Base-by-base conservation (phyloP, 1,140 invertebrate genomes). In the Magallana ariakensis region DNA sequence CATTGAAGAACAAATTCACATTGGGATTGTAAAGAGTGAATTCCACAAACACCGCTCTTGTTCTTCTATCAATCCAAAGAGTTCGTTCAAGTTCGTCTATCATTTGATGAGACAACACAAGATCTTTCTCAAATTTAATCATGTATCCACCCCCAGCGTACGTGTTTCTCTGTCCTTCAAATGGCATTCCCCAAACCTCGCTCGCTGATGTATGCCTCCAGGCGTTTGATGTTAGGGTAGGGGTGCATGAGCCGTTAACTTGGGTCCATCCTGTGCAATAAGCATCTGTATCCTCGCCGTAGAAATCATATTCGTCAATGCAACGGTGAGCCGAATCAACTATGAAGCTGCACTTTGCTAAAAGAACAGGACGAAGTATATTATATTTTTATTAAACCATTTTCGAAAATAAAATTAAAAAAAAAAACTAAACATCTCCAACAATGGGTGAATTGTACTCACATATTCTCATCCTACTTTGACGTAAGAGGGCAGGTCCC, bases 11-110 rank as follows among this genome's bases (percentile, higher is more conserved):
- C 54, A 92, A 46, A 60, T 93, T 92, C 0, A 89, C 88, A 80
- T 91, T 91, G 7, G 95, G 94, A 91, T 95, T 96, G 88, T 95
- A 96, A 1, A 95, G 91, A 7, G 95, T 95, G 87, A 95, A 95
- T 86, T 96, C 95, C 7, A 95, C 89, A 84, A 96, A 94, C 11
- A 96, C 92, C 7, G 95, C 95, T 89, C 95, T 90, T 1, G 95
- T 95, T 15, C 93, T 85, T 60, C 93, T 83, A 88, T 96, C 95
- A 13, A 95, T 93, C 95, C 95, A 96, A 54, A 83, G 87, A 56
- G 90, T 86, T 7, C 87, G 85, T 56, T 94, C 84, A 8, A 96
- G 88, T 66, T 92, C 89, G 10, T 93, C 87, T 5, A 96, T 53
- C 5, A 90, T 90, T 0, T 80, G 3, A 11, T 80, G 75, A 2